Percentiles rank a stretch among this genome's conserved stretches.
Conservation (phyloP, 2,888 invertebrate species). For the Zele albiditarsus region DNA sequence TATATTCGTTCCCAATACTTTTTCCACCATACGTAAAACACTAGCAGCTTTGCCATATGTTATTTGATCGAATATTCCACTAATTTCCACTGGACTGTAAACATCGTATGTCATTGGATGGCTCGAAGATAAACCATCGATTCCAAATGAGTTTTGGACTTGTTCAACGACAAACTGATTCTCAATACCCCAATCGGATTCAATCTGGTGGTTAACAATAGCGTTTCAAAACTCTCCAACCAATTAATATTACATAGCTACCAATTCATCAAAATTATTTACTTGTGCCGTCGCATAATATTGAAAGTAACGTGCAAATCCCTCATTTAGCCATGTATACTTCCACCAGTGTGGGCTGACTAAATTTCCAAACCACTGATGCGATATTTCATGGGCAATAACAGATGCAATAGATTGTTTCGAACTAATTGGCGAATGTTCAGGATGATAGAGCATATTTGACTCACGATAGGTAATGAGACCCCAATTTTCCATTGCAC, state of each 20-base stretch:
- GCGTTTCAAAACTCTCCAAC: background rate
- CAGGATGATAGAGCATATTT: constrained; percentile 82
- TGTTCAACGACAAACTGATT: constrained; percentile 83
- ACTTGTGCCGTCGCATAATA: constrained; percentile 69
- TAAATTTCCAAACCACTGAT: constrained; percentile 74
- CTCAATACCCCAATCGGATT: constrained; percentile 78
- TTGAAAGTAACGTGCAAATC: constrained; percentile 76
- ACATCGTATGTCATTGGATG: constrained; percentile 77
- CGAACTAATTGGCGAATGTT: constrained; percentile 49
- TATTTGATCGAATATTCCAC: constrained; percentile 79
- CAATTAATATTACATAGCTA: background rate
- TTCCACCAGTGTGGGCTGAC: constrained; percentile 71
- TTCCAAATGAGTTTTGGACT: constrained; percentile 78
- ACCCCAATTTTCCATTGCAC: constrained; percentile 75
- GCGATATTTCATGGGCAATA: constrained; percentile 75
- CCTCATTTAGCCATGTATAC: constrained; percentile 72
- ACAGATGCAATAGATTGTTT: constrained; percentile 62
- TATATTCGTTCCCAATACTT: constrained; percentile 75
- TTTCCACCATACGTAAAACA: constrained; percentile 81
- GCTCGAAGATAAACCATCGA: constrained; percentile 76
- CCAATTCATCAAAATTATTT: constrained; percentile 36
- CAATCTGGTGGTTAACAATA: constrained; percentile 74
- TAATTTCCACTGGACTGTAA: constrained; percentile 76
- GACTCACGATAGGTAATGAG: constrained; percentile 78
- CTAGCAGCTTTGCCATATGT: constrained; percentile 80